Evolutionary conservation across 2,888 invertebrate genomes (phyloP), one percentile per base, ranked within the genome.

Genomic region (Branchipolynoe longqiensis): DNA sequence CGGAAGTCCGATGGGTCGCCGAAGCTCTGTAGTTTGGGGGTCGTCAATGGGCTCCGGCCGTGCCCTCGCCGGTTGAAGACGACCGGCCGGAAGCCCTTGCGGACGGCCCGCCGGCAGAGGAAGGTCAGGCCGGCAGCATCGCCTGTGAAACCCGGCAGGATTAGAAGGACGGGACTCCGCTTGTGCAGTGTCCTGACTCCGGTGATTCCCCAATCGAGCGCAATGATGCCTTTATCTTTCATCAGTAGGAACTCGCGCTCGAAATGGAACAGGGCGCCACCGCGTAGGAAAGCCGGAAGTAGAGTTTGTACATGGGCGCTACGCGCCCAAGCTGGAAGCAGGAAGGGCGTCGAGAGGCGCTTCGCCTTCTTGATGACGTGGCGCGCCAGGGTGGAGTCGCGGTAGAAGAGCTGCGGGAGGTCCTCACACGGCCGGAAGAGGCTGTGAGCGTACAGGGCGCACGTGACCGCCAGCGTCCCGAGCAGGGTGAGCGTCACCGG

Each of bases 21-120:
- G 81, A 90, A 90, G 36, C 90, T 89, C 58, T 91, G 89, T 38
- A 92, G 85, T 85, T 90, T 90, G 4, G 92, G 89, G 3, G 92
- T 92, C 22, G 91, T 91, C 48, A 92, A 84, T 3, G 89, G 89
- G 36, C 90, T 89, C 54, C 87, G 87, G 4, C 91, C 91, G 69
- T 91, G 91, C 48, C 92, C 92, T 64, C 92, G 86, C 18, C 90
- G 88, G 84, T 92, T 92, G 85, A 92, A 91, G 14, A 92, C 91
- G 2, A 92, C 89, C 0, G 91, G 89, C 40, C 91, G 89, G 82
- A 90, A 90, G 14, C 91, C 92, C 59, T 88, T 88, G 41, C 89
- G 87, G 2, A 90, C 85, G 12, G 91, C 92, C 38, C 87, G 85
- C 18, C 86, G 83, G 85, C 91, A 91, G 31, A 91, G 31, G 62